Evolutionary conservation across 2,888 invertebrate genomes (phyloP).

Genomic region (Diplazon laetatorius): DNA sequence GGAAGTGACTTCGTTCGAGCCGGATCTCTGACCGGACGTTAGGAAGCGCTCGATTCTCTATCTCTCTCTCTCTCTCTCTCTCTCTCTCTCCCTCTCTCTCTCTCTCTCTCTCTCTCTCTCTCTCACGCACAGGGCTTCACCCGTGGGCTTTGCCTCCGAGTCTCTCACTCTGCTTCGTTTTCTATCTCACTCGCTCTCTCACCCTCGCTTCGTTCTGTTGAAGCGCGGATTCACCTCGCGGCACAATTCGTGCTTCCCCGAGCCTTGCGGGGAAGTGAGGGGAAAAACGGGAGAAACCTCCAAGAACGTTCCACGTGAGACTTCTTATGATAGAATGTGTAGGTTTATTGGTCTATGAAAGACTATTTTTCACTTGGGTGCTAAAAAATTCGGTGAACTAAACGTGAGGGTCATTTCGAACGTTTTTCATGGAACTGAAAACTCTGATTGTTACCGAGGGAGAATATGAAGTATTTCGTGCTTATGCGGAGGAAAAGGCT

Average conservation of each 20-base stretch:
- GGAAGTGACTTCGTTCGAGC: conserved; percentile 62
- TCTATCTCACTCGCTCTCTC: conserved; percentile 15
- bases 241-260: neutral
- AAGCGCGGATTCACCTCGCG: conserved; percentile 34
- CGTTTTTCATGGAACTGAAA: no score
- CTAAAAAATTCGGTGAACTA: no score
- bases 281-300: conserved; percentile 61
- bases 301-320: neutral
- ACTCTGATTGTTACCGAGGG: no score
- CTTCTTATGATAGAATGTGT: neutral
- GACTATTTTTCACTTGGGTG: neutral
- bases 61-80: conserved; percentile 5
- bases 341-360: neutral
- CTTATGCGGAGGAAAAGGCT: no score
- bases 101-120: no score
- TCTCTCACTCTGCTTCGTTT: neutral
- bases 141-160: no score
- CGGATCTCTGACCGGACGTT: conserved; percentile 62
- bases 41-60: conserved; percentile 21
- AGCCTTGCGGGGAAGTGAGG: conserved; percentile 19
- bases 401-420: no score
- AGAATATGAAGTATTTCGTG: no score
- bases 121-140: no score
- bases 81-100: conserved; percentile 2
- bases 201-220: conserved; percentile 16